Conservation (phyloP, 2,888 invertebrate species). For the Ptychoptera albimana region DNA sequence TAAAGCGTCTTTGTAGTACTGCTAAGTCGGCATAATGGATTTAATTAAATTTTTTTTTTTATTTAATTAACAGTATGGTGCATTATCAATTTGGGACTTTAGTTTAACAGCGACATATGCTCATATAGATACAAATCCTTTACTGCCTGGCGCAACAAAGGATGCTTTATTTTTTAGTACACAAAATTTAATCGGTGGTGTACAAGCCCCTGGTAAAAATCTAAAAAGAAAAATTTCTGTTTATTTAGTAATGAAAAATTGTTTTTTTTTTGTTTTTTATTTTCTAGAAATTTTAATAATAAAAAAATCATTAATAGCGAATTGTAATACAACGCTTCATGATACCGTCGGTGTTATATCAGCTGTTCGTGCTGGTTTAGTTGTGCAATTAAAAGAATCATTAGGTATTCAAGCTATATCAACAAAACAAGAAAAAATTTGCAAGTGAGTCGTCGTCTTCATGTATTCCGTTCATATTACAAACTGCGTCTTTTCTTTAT, state of each 20-base stretch:
- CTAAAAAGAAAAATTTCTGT: background rate
- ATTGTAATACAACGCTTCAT: conserved; percentile 33
- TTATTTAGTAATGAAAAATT: background rate
- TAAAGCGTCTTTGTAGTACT: background rate
- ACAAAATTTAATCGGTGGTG: conserved; percentile 82
- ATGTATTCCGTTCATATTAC: background rate
- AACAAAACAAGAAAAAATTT: conserved; percentile 52
- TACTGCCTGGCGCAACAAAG: conserved; percentile 56
- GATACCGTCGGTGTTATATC: conserved; percentile 64
- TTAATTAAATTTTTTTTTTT: too few relatives aligned
- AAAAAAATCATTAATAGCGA: conserved; percentile 39
- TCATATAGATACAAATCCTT: conserved; percentile 71
- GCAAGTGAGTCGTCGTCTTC: conserved; percentile 38
- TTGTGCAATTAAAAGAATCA: conserved; percentile 70
- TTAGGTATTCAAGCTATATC: conserved; percentile 58
- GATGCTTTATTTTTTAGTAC: conserved; percentile 82
- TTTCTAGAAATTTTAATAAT: conserved; percentile 42
- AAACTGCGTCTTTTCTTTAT: background rate
- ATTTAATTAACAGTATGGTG: conserved; percentile 53
- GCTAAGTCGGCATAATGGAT: background rate
- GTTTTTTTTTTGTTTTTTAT: background rate
- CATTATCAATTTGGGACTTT: conserved; percentile 80
- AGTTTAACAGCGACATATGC: conserved; percentile 70
- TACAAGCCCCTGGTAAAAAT: conserved; percentile 49
- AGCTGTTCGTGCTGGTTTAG: conserved; percentile 69